Base-by-base conservation (phyloP, 2,113 vertebrate genomes). In the Cariama cristata region DNA sequence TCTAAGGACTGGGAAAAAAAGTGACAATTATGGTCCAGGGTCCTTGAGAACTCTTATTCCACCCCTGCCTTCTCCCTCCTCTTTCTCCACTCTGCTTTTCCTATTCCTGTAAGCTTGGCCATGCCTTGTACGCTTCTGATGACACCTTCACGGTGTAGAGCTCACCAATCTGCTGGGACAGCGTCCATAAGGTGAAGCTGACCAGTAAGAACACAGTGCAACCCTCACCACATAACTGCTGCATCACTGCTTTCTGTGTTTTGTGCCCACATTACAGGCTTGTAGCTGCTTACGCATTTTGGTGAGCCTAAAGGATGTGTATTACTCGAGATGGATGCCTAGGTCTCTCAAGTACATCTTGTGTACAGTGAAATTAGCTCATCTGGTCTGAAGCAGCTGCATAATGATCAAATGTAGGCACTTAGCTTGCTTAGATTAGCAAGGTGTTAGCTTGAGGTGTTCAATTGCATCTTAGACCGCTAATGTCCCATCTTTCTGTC, bases 181-280 rank as follows among this genome's bases (percentile, higher is more conserved):
- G 21, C 3, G 1, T 67, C 33, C 47, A 8, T 50, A 53, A 66
- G 7, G 22, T 49, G n/a, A 71, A 82, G 24, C 23, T 24, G 14
- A 67, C 59, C 30, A 44, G 14, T 18, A n/a, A 80, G 11, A 93
- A 67, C 24, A 63, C 22, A 88, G 56, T 38, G 32, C 1, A 4
- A 62, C 2, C 18, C 24, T 49, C 40, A 77, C 13, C 33, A 72
- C 0, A 0, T 33, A 80, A 79, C 2, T 60, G 14, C 53, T 71
- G 45, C 35, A 67, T 9, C 17, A 23, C 59, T 49, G 8, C 38
- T 86, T 80, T 74, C 53, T 47, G 3, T 79, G 12, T 38, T 82
- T 33, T 62, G 28, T 56, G 26, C 26, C 60, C 13, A 7, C 6
- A 79, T 91, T 6, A 76, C n/a, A 44, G 9, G 12, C 24, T 60